Evolutionary conservation across 2,113 vertebrate genomes (phyloP).

Genomic region (Anthoscopus minutus): DNA sequence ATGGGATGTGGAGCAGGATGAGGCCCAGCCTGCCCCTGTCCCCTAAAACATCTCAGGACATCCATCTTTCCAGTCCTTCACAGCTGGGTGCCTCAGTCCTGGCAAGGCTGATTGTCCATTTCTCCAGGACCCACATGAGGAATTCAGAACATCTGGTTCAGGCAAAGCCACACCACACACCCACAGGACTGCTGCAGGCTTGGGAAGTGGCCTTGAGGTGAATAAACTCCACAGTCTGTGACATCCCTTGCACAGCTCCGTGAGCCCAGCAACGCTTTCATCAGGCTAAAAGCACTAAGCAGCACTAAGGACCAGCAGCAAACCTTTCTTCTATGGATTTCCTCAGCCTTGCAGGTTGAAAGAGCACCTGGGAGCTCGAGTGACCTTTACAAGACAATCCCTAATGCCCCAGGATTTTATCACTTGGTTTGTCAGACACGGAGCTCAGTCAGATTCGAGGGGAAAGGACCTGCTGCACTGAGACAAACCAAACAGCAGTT

Average conservation of each 20-base stretch:
- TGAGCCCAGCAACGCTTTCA: rapidly evolving
- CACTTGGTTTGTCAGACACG: neutral
- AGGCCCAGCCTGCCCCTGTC: neutral
- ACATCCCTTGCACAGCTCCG: neutral
- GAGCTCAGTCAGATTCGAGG: neutral
- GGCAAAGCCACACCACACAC: neutral
- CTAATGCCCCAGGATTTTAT: neutral
- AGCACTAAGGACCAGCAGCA: neutral
- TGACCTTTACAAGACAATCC: neutral
- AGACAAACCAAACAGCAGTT: neutral
- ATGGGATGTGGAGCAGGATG: neutral
- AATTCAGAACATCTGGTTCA: neutral
- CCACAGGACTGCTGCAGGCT: neutral
- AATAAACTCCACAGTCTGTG: neutral
- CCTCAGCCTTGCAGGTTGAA: neutral
- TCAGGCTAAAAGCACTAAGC: too few species aligned
- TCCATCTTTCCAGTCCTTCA: neutral
- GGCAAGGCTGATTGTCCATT: neutral
- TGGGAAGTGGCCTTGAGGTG: neutral
- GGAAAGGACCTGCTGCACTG: neutral
- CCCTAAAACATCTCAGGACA: neutral
- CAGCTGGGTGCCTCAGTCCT: neutral
- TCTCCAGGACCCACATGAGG: neutral
- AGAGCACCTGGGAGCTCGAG: neutral
- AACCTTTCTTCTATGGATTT: neutral